Base-by-base conservation (phyloP, 1,140 invertebrate genomes). In the Octopus sinensis region DNA sequence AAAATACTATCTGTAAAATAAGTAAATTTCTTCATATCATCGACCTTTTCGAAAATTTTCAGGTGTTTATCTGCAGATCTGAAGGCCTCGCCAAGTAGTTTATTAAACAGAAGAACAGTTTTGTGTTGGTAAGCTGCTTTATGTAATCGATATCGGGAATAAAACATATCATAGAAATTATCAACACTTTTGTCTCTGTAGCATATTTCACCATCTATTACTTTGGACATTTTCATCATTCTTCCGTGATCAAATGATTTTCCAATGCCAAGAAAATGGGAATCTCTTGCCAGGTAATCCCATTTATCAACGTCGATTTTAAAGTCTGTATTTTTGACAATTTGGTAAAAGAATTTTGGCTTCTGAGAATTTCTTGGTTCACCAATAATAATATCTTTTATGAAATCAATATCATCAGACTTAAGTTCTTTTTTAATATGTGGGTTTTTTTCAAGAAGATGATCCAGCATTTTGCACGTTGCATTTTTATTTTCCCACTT, bases 221-320 rank as follows among this genome's bases (percentile, higher is more conserved):
- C 91, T 78, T 90, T 82, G 9, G 88, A 85, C 86, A 88, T 89
- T 53, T 90, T 88, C 56, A 92, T 90, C 78, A 91, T 87, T 51
- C 91, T 87, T 17, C 83, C 75, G 82, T 91, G 91, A 84, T 92
- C 92, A 89, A 93, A 93, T 52, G 85, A 87, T 73, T 88, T 90
- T 43, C 85, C 86, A 3, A 93, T 86, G 12, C 92, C 92, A 5
- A 93, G 83, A 81, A 90, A 87, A 68, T 91, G 87, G 52, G 90
- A 92, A 86, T 95, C 94, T 80, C 94, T 89, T 13, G 92, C 88
- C 75, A 95, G 91, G 84, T 95, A 95, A 86, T 95, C 94, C 92
- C 92, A 94, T 88, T 94, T 94, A 87, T 95, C 94, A 6, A 95
- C 94, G 90, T 95, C 94, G 54, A 94, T 91, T 30, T 92, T 92